Conservation (phyloP, 2,113 vertebrate species). For the Poeciliopsis turrubarensis region DNA sequence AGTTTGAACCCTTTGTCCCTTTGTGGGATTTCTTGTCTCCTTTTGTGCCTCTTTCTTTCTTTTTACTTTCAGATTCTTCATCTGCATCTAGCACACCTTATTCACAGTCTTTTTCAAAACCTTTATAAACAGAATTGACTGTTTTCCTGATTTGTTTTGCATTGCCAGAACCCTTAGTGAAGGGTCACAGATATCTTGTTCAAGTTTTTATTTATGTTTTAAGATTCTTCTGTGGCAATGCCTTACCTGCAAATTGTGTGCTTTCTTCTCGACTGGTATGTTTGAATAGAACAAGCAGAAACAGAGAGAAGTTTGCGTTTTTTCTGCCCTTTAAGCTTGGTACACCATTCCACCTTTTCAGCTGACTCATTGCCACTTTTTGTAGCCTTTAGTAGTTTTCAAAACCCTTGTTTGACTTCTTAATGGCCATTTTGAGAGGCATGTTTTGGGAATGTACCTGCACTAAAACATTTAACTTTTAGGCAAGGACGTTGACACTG, state of each 20-base stretch:
- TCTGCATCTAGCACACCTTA: conserved; percentile 36
- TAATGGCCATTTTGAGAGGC: conserved; percentile 56
- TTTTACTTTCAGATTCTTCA: conserved; percentile 30
- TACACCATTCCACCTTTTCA: conserved; percentile 37
- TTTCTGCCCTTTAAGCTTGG: conserved; percentile 35
- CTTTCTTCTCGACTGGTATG: conserved; percentile 18
- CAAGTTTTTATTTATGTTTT: conserved; percentile 7
- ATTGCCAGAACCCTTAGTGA: conserved; percentile 38
- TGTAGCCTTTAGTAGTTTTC: conserved; percentile 47
- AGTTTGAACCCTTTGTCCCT: conserved; percentile 62
- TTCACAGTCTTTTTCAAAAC: conserved; percentile 37
- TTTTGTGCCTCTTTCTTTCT: conserved; percentile 20
- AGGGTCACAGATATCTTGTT: conserved; percentile 39
- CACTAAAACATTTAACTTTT: conserved; percentile 81
- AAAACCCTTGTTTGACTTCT: conserved; percentile 58
- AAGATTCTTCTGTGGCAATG: conserved; percentile 15
- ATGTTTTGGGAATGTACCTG: conserved; percentile 81
- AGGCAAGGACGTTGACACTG: conserved; percentile 78
- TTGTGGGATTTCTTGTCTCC: conserved; percentile 30
- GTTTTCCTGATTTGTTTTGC: conserved; percentile 36
- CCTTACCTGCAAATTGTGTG: conserved; percentile 24
- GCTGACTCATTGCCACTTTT: conserved; percentile 51
- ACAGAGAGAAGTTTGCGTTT: conserved; percentile 24
- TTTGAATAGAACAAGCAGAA: conserved; percentile 25
- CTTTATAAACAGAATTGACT: conserved; percentile 64